Percentiles rank a stretch among this genome's conserved stretches.
Evolutionary conservation across 2,113 vertebrate genomes (phyloP).

Genomic region (Lampris incognitus): DNA sequence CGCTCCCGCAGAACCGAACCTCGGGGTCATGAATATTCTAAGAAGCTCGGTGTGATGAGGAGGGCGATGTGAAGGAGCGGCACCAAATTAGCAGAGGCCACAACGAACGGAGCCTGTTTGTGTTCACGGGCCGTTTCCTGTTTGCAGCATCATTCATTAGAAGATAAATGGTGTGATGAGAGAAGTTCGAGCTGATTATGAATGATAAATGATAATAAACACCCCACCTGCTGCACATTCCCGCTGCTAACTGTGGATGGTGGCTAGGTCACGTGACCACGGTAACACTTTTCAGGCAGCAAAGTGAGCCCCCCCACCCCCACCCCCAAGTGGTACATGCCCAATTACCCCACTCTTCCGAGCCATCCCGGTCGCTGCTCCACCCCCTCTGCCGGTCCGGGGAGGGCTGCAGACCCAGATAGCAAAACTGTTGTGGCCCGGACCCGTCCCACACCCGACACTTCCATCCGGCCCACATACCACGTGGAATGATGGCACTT

Average conservation of each 20-base stretch:
- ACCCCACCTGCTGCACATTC: background rate
- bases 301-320: background rate
- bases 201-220: background rate
- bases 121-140: background rate
- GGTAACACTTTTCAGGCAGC: background rate
- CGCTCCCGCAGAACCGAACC: slow-evolving; percentile 49
- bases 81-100: slow-evolving; percentile 44
- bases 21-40: slow-evolving; percentile 60
- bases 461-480: too few relatives aligned
- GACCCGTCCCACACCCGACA: too few relatives aligned
- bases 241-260: background rate
- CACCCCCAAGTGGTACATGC: too few relatives aligned
- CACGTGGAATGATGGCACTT: too few relatives aligned
- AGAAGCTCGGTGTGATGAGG: slow-evolving; percentile 34
- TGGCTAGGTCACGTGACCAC: background rate
- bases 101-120: slow-evolving; percentile 37
- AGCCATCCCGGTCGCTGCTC: too few relatives aligned
- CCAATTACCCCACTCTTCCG: too few relatives aligned
- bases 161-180: too few relatives aligned
- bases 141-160: too few relatives aligned
- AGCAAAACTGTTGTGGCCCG: too few relatives aligned
- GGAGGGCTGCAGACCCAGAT: too few relatives aligned
- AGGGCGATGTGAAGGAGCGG: slow-evolving; percentile 40
- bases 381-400: too few relatives aligned
- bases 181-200: too few relatives aligned